Conservation (phyloP, 2,113 vertebrate genomes). For the Ahaetulla prasina region DNA sequence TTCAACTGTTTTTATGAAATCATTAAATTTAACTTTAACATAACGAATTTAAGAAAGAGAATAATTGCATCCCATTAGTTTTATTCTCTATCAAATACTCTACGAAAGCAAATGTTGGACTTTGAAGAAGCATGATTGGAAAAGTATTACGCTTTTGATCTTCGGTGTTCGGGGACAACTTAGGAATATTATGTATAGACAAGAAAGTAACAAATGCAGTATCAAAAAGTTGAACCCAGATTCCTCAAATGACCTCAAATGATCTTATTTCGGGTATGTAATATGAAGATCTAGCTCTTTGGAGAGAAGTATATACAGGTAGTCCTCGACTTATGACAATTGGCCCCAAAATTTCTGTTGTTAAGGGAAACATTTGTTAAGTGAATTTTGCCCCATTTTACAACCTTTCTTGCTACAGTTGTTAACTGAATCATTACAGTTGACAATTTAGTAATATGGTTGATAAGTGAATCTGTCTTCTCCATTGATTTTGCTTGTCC, state of each 20-base stretch:
- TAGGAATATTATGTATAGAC: not conserved
- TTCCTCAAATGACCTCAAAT: not conserved
- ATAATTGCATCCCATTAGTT: not conserved
- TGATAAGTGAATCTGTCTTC: too few species aligned
- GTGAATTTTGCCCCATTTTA: too few species aligned
- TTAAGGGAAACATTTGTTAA: too few species aligned
- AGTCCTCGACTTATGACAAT: too few species aligned
- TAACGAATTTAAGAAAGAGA: not conserved
- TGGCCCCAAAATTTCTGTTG: too few species aligned
- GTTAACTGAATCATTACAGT: too few species aligned
- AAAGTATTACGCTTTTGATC: not conserved
- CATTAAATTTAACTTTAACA: not conserved
- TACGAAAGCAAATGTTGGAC: not conserved
- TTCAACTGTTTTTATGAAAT: not conserved
- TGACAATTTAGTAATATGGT: too few species aligned
- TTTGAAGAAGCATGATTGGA: too few species aligned
- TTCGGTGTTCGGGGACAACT: not conserved
- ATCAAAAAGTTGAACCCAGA: not conserved
- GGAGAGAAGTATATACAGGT: not conserved
- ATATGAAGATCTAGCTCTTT: not conserved
- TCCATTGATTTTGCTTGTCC: too few species aligned
- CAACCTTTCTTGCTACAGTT: too few species aligned
- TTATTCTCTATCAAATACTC: not conserved
- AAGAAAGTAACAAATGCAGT: not conserved
- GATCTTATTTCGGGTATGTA: not conserved